Percentiles rank a stretch among this genome's conserved stretches.
Conservation (phyloP, 2,797 vertebrate genomes). For the Bovichtus variegatus region DNA sequence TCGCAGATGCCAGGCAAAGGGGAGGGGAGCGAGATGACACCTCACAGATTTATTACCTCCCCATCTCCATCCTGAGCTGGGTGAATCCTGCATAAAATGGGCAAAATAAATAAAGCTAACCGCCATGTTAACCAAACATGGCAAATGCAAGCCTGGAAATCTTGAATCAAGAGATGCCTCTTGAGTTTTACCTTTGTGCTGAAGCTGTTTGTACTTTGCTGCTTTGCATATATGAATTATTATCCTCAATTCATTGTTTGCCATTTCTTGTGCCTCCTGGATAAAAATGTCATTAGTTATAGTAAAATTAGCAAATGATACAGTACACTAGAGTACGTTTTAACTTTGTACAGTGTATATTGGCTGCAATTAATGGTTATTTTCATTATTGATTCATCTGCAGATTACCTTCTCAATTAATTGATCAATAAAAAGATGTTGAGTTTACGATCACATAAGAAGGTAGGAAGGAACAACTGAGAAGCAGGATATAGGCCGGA, state of each 20-base stretch:
- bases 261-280: neutral
- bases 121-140: conserved; percentile 56
- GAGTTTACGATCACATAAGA: neutral
- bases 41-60: conserved; percentile 85
- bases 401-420: neutral
- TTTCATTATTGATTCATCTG: neutral
- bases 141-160: conserved; percentile 46
- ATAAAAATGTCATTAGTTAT: neutral
- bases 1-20: conserved; percentile 70
- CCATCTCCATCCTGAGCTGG: conserved; percentile 58
- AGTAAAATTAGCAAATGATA: neutral
- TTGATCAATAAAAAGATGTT: neutral
- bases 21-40: conserved; percentile 81
- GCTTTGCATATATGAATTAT: conserved; percentile 44
- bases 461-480: neutral
- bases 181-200: conserved; percentile 50
- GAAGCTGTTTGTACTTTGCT: conserved; percentile 37
- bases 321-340: neutral
- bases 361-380: neutral
- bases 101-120: conserved; percentile 77
- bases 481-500: no score
- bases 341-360: neutral
- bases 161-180: conserved; percentile 34
- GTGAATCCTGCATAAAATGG: conserved; percentile 62
- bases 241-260: conserved; percentile 15